Conservation (phyloP, 2,797 vertebrate genomes). For the Arctocebus calabarensis region DNA sequence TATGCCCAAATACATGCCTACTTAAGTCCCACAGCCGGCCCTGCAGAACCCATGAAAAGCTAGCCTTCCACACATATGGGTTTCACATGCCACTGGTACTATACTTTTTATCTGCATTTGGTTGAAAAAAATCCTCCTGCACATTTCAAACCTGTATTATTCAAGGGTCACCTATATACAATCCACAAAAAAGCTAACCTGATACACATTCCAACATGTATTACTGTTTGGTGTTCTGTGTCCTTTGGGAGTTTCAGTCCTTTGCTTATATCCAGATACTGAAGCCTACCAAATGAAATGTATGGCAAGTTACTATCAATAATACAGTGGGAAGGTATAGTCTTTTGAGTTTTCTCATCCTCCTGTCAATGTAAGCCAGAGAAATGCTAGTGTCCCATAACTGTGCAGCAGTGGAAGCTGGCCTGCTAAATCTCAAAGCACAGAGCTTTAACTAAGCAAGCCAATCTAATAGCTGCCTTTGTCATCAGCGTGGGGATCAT, state of each 20-base stretch:
- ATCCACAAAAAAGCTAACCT: not conserved
- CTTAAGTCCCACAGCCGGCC: not conserved
- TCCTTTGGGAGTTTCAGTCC: not conserved
- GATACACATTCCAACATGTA: not conserved
- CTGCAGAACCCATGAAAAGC: not conserved
- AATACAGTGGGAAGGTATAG: not conserved
- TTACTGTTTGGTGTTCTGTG: not conserved
- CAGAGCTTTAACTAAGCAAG: constrained; percentile 25
- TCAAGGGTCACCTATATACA: not conserved
- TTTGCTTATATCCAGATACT: constrained; percentile 4
- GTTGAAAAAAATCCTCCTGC: not conserved
- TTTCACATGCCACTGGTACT: not conserved
- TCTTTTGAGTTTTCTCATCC: not conserved
- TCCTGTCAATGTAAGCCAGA: not conserved
- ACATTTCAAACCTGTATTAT: not conserved
- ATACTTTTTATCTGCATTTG: not conserved
- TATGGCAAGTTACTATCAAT: constrained; percentile 28
- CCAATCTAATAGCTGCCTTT: not conserved
- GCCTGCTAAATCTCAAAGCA: not conserved
- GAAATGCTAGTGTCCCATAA: not conserved
- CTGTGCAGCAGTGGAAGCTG: not conserved
- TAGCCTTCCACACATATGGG: not conserved
- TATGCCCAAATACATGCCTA: not conserved
- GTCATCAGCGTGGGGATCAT: not conserved
- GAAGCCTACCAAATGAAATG: not conserved